Base-by-base conservation (phyloP, 2,797 vertebrate species). In the Anabas testudineus region DNA sequence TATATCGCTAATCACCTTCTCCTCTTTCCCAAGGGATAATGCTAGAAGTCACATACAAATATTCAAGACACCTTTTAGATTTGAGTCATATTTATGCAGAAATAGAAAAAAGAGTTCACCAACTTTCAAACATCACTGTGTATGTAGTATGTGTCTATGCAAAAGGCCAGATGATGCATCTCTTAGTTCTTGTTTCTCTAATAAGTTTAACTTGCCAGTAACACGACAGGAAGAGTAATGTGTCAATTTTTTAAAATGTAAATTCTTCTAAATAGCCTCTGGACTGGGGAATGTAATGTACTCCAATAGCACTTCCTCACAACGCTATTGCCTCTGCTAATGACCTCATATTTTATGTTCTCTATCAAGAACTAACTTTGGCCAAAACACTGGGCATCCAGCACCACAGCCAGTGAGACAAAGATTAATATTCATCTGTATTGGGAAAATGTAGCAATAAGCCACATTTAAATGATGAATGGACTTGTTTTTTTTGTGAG, bases 381-480 rank as follows among this genome's bases (percentile, higher is more conserved):
- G 59, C 46, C 66, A 56, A 54, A 78, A 71, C 45, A n/a, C 43
- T 10, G 15, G 15, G 32, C n/a, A 62, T 71, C 57, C 32, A 48
- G 28, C 51, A 56, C 21, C 45, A 36, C 14, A 57, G 64, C 56
- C 71, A 16, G 24, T 1, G 24, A n/a, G 47, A 68, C 56, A 64
- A 72, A 83, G 60, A 83, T 57, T 41, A 2, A 76, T 89, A 84
- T 60, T 58, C 54, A 52, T 62, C 56, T 16, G 53, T 14, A 69
- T 16, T 58, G 41, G 54, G 73, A 69, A 80, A 86, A 78, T 72
- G 66, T 69, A 61, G 71, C 85, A 80, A 77, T 74, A 28, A 77
- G 57, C 39, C 71, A 52, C 52, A 63, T 74, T 78, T 72, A 65
- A 87, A 79, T 85, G 83, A 88, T 80, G 3, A 81, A 90, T 77